Percentiles rank a stretch among this genome's conserved stretches.
Conservation (phyloP, 2,888 invertebrate genomes). For the Chaitophorus viminalis region DNA sequence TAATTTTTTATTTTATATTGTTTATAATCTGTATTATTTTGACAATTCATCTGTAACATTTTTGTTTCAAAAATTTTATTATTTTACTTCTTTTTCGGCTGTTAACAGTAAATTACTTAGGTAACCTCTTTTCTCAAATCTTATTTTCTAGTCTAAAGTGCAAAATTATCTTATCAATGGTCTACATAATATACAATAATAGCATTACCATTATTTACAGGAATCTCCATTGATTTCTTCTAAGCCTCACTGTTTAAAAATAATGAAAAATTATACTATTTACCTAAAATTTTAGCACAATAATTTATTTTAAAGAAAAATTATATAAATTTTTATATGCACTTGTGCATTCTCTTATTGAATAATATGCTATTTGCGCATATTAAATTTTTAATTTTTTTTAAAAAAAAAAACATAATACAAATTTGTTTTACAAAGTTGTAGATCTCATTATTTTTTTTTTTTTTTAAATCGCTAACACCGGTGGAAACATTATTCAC, state of each 20-base stretch:
- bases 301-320: neutral
- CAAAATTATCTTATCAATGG: slow-evolving; percentile 19
- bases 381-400: neutral
- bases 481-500: slow-evolving; percentile 34
- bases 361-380: slow-evolving; percentile 18
- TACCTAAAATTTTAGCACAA: slow-evolving; percentile 1
- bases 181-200: slow-evolving; percentile 27
- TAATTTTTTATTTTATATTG: slow-evolving; percentile 27
- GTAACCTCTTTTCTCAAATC: neutral
- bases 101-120: neutral
- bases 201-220: slow-evolving; percentile 24
- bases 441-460: slow-evolving; percentile 59
- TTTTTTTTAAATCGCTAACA: slow-evolving; percentile 34
- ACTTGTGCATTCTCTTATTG: neutral
- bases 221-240: neutral
- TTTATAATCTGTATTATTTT: slow-evolving; percentile 13
- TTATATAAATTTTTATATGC: neutral
- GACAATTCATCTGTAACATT: slow-evolving; percentile 33
- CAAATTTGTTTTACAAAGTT: slow-evolving; percentile 50
- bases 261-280: slow-evolving; percentile 12
- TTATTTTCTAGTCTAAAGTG: slow-evolving; percentile 43
- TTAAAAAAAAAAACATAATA: slow-evolving; percentile 22
- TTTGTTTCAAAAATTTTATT: neutral
- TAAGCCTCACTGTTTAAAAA: neutral
- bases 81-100: neutral